Conservation (phyloP, 1,140 invertebrate species). For the Parapsyche elsis region DNA sequence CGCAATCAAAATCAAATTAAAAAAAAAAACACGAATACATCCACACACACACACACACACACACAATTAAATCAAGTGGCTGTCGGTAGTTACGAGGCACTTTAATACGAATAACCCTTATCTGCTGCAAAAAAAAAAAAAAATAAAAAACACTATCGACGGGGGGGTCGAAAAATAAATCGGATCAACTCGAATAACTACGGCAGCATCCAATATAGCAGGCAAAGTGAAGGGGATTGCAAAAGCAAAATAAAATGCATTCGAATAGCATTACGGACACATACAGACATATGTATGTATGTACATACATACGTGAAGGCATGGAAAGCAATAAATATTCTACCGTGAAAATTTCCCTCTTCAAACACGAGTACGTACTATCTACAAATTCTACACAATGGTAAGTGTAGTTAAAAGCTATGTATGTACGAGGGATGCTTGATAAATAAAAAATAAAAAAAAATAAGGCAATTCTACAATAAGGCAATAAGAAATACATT, state of each 20-base stretch:
- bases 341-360: conserved; percentile 7
- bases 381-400: too few relatives aligned
- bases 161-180: conserved; percentile 18
- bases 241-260: conserved; percentile 34
- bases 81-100: background rate
- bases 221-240: conserved; percentile 20
- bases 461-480: too few relatives aligned
- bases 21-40: background rate
- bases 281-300: background rate
- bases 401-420: too few relatives aligned
- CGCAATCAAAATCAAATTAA: background rate
- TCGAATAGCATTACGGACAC: conserved; percentile 22
- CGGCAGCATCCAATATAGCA: conserved; percentile 34
- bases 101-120: background rate
- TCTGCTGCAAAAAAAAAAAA: background rate
- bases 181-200: conserved; percentile 34
- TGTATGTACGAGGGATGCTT: too few relatives aligned
- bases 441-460: too few relatives aligned
- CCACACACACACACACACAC: background rate
- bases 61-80: background rate
- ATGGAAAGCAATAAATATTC: conserved; percentile 14
- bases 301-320: too few relatives aligned
- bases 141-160: too few relatives aligned
- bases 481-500: too few relatives aligned
- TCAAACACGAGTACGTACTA: background rate